Conservation (phyloP, 2,797 vertebrate species). For the Botia kubotai region DNA sequence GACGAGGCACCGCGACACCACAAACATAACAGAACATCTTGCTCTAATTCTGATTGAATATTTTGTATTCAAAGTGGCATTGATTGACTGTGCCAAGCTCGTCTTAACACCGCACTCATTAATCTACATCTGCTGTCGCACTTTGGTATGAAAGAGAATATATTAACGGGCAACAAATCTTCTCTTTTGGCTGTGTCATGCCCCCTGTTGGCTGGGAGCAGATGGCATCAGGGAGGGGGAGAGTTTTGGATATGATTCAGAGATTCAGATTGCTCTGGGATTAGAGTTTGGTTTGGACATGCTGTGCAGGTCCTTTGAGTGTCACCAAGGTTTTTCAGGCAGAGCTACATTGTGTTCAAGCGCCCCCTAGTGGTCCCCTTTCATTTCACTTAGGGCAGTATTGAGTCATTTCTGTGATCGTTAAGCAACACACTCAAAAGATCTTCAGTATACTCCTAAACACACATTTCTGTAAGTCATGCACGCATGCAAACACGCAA, state of each 20-base stretch:
- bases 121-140: slow-evolving; percentile 47
- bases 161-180: slow-evolving; percentile 33
- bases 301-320: slow-evolving; percentile 28
- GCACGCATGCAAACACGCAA: background rate
- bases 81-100: slow-evolving; percentile 29
- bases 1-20: too few relatives aligned
- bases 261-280: slow-evolving; percentile 19
- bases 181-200: slow-evolving; percentile 46
- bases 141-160: slow-evolving; percentile 45
- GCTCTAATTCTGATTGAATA: too few relatives aligned
- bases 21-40: too few relatives aligned
- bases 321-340: slow-evolving; percentile 10
- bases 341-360: slow-evolving; percentile 37
- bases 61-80: slow-evolving; percentile 3
- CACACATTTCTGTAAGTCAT: slow-evolving; percentile 3
- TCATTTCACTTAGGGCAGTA: background rate
- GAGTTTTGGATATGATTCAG: slow-evolving; percentile 28
- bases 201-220: slow-evolving; percentile 47
- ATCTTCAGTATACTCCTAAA: slow-evolving; percentile 4
- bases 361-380: slow-evolving; percentile 47
- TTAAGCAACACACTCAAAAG: background rate
- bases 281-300: slow-evolving; percentile 31
- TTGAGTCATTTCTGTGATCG: background rate
- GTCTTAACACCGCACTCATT: slow-evolving; percentile 38
- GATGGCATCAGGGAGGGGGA: slow-evolving; percentile 41